Evolutionary conservation across 2,797 vertebrate genomes (phyloP).

Genomic region (Squalus acanthias): DNA sequence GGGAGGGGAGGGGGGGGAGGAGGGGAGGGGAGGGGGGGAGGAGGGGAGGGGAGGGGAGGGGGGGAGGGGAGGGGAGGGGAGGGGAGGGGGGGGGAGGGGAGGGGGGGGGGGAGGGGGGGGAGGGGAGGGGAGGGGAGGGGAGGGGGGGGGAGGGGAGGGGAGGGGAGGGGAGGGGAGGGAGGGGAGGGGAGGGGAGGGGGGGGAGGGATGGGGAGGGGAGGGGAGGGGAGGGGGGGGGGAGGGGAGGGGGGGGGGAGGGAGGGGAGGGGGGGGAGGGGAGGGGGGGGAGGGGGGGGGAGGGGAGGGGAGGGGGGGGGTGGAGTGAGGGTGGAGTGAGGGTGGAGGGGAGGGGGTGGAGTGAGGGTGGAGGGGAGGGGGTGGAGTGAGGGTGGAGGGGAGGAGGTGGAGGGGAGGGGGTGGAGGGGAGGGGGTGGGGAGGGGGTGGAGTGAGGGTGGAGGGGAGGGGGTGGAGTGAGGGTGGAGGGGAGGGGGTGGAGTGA

Average conservation of each 20-base stretch:
- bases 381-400: no score
- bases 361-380: no score
- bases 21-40: neutral
- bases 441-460: no score
- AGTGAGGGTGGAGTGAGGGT: no score
- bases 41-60: neutral
- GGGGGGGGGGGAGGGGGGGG: neutral
- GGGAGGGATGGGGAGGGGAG: neutral
- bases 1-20: no score
- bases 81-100: no score
- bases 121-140: neutral
- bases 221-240: rapidly evolving
- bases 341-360: no score
- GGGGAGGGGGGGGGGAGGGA: neutral
- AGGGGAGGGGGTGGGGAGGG: no score
- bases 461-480: no score
- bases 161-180: no score
- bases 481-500: no score
- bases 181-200: neutral
- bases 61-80: slow-evolving; percentile 7
- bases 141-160: neutral
- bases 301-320: rapidly evolving
- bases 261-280: no score
- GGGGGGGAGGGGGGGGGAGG: neutral
- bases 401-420: slow-evolving; percentile 31